Conservation (phyloP, 2,888 invertebrate species). For the Phrixothrix hirtus region DNA sequence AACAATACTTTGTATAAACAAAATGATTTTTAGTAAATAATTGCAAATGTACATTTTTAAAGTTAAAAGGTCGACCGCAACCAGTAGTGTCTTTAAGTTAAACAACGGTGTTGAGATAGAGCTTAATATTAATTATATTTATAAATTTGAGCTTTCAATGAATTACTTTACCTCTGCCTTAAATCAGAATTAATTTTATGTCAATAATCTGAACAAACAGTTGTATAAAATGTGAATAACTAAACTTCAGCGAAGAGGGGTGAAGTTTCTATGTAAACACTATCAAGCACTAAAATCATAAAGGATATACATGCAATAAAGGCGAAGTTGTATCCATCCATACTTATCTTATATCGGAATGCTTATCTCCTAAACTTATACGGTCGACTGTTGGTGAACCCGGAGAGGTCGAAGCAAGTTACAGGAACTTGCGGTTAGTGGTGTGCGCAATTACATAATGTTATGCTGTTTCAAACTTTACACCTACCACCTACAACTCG, state of each 20-base stretch:
- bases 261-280: constrained; percentile 13
- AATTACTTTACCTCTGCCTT: no score
- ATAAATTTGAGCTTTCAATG: no score
- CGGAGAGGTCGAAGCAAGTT: constrained; percentile 24
- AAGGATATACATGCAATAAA: constrained; percentile 30
- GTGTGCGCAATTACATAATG: constrained; percentile 28
- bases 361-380: constrained; percentile 31
- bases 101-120: no score
- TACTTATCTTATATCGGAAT: constrained; percentile 31
- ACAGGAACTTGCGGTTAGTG: constrained; percentile 27
- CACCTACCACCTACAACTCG: constrained; percentile 30
- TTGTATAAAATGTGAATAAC: background rate
- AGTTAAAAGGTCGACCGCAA: no score
- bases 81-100: no score
- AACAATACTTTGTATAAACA: no score
- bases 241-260: constrained; percentile 1
- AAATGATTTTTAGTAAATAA: no score
- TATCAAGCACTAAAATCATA: constrained; percentile 23
- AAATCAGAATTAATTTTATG: no score
- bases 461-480: constrained; percentile 27
- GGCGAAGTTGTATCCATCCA: constrained; percentile 26
- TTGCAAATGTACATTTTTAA: no score
- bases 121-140: no score
- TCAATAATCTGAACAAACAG: background rate
- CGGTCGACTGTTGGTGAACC: constrained; percentile 26